Evolutionary conservation across 2,113 vertebrate species (phyloP), one percentile per base, ranked within the genome.

Genomic region (Podilymbus podiceps): DNA sequence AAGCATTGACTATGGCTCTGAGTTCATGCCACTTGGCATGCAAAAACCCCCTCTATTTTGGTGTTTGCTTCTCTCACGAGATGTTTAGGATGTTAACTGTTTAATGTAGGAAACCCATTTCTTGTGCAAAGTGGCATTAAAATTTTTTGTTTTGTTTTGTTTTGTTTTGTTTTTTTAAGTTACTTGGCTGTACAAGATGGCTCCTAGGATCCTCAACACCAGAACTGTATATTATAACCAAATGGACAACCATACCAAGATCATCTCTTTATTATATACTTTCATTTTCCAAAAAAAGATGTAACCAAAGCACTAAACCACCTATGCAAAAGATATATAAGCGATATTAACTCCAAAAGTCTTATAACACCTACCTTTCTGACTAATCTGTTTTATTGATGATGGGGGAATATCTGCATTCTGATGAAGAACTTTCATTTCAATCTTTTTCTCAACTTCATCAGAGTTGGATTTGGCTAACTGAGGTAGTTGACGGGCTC

Each of bases 341-440:
- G 21, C 35, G 30, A 47, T 72, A 82, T 33, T 60, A 62, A 81
- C 11, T 71, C 35, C 25, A 19, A 15, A 69, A 85, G 6, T 71
- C 67, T 76, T 63, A 12, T 33, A 89, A 50, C 12, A 95, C 96
- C 16, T 97, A 98, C 98, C 98, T 98, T 96, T 96, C 60, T 96
- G 93, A 71, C 71, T 77, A 42, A 90, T 95, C 40, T 95, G 83
- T 67, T 93, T 97, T 81, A 88, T 46, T 64, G 97, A 63, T 7
- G 94, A 95, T 22, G 66, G 21, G 20, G 53, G 15, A 7, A 75
- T 63, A 66, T 94, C 92, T 80, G 52, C 44, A 60, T 94, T 96
- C 28, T 95, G 94, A 63, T 42, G 49, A 72, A 49, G 69, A 81
- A 84, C 89, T 50, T 93, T 78, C 35, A 56, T 71, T 76, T 96